Evolutionary conservation across 2,888 invertebrate genomes (phyloP), one percentile per base, ranked within the genome.

Genomic region (Hirtodrosophila confusa): DNA sequence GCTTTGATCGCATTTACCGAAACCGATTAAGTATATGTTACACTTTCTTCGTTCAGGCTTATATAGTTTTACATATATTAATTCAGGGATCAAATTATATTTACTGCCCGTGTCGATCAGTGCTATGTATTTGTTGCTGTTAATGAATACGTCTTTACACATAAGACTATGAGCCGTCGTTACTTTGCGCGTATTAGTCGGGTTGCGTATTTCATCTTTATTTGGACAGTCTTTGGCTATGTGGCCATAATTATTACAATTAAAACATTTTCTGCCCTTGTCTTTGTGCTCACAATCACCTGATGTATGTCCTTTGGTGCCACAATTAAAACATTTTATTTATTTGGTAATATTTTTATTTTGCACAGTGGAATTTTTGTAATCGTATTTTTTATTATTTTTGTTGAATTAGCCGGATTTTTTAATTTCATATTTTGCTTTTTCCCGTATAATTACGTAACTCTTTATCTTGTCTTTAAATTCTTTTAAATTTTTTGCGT

Each of bases 381-480:
- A 17, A 1, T 17, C 17, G 17, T 1, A 17, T 17, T 17, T 17
- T 17, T 17, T 17, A 17, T 17, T 17, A 17, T 17, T 17, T 31
- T 31, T 31, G 9, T 31, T 31, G 27, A 27, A 27, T 1, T 1
- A 31, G 3, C 31, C 7, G 17, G 1, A 1, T 4, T 9, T 31
- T 31, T 31, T 31, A 31, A 31, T 17, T 17, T 17, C 17, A 17
- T 1, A 17, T 17, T 17, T 17, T 2, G 6, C 4, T 5, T 31
- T 31, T 31, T 9, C 36, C 7, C 43, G 35, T 6, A 27, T 27
- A 5, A 12, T 27, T 37, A 44, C 45, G n/a, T 55, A 39, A 8
- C 39, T 45, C 10, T 55, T 55, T 6, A 39, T 10, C 17, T 55
- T 37, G 27, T 39, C 36, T 45, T 55, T 37, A 11, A 55, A 45